phyloP scores from a whole-genome alignment of 2,888 invertebrate genomes.

The Drosophila macrothrix region DNA sequence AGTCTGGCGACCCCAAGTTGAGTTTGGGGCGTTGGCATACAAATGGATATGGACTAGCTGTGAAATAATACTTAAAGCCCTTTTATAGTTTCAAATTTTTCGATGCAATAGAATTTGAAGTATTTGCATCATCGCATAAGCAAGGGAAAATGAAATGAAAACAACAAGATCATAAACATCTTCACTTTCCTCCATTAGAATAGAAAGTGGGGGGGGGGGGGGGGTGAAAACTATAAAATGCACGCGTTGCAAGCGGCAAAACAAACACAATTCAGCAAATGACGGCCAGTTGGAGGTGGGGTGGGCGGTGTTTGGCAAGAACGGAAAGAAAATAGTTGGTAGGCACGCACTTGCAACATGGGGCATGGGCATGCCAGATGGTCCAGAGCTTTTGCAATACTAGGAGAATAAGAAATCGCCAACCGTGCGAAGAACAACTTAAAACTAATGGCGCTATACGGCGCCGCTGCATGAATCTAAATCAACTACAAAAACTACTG shows the following conservation, averaged over 20 bases:
- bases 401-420: conserved; percentile 20
- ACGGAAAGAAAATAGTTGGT: conserved; percentile 34
- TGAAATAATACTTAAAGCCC: conserved; percentile 13
- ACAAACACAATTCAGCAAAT: conserved; percentile 27
- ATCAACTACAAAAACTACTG: conserved; percentile 32
- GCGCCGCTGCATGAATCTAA: conserved; percentile 25
- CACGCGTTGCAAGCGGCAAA: conserved; percentile 66
- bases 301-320: background rate
- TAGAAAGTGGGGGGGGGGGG: background rate
- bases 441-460: conserved; percentile 56
- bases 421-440: conserved; percentile 42
- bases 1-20: conserved; percentile 16
- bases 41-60: conserved; percentile 19
- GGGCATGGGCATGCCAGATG: conserved; percentile 57
- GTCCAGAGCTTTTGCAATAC: conserved; percentile 47
- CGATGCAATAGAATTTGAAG: conserved; percentile 13
- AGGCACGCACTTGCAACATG: conserved; percentile 52
- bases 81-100: conserved; percentile 6
- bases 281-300: background rate
- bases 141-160: conserved; percentile 35
- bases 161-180: conserved; percentile 56
- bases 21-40: conserved; percentile 19
- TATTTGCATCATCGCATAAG: conserved; percentile 48
- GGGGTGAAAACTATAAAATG: conserved; percentile 65
- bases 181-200: conserved; percentile 29